phyloP scores from a whole-genome alignment of 2,888 invertebrate genomes.

The Drosophila neotestacea region DNA sequence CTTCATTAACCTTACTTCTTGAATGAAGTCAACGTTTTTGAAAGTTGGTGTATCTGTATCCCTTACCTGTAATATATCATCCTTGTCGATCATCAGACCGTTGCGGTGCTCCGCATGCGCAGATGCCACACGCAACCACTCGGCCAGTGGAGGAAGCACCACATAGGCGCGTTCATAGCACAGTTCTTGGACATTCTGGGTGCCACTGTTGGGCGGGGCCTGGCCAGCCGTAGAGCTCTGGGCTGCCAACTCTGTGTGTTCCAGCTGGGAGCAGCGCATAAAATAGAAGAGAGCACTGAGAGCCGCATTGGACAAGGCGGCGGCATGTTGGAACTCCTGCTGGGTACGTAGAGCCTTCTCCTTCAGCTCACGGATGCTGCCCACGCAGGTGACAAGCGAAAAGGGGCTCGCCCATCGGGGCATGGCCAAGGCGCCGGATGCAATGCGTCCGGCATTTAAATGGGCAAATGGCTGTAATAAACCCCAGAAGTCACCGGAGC shows the following conservation, averaged over 20 bases:
- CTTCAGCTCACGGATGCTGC: constrained; percentile 91
- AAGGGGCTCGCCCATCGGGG: constrained; percentile 93
- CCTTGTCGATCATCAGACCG: constrained; percentile 91
- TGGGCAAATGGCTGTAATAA: constrained; percentile 95
- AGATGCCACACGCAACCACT: constrained; percentile 94
- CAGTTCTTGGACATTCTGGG: constrained; percentile 88
- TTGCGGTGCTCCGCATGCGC: constrained; percentile 93
- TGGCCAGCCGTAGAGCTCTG: constrained; percentile 66
- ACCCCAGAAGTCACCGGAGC: constrained; percentile 95
- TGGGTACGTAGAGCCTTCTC: constrained; percentile 89
- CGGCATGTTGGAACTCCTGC: constrained; percentile 85
- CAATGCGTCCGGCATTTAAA: constrained; percentile 94
- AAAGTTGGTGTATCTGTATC: no score
- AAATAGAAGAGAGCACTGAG: constrained; percentile 94
- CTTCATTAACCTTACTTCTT: no score
- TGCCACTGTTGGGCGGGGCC: constrained; percentile 67
- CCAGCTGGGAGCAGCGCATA: constrained; percentile 95
- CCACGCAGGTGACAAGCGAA: constrained; percentile 93
- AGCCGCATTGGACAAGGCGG: constrained; percentile 88
- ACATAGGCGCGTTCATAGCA: constrained; percentile 95
- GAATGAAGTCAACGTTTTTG: no score
- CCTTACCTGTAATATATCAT: constrained; percentile 92
- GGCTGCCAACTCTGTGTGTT: constrained; percentile 87
- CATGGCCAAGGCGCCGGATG: constrained; percentile 93
- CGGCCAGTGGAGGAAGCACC: constrained; percentile 94